phyloP scores from a whole-genome alignment of 2,113 vertebrate genomes.

The Mobula hypostoma region DNA sequence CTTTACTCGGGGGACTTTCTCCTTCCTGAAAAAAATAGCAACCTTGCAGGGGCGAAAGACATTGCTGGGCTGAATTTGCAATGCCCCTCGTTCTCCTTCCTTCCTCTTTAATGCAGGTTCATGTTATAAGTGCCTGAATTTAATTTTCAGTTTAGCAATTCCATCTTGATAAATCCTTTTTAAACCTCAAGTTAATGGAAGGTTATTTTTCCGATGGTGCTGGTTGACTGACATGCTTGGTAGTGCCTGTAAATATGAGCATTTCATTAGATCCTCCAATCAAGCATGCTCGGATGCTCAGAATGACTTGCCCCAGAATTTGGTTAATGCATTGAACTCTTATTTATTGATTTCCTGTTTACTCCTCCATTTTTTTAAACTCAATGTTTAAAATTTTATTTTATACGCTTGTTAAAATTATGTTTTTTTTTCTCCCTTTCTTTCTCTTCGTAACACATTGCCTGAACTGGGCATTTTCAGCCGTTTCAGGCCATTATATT shows the following conservation, averaged over 20 bases:
- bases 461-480: not conserved
- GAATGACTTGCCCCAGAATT: conserved; percentile 68
- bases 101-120: conserved; percentile 75
- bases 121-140: conserved; percentile 88
- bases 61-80: conserved; percentile 73
- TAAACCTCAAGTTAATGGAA: conserved; percentile 81
- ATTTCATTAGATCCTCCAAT: conserved; percentile 97
- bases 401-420: conserved; percentile 10
- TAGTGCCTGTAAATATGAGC: conserved; percentile 97
- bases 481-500: not conserved
- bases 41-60: conserved; percentile 72
- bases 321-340: conserved; percentile 59
- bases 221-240: conserved; percentile 88
- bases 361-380: not conserved
- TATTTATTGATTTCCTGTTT: conserved; percentile 25
- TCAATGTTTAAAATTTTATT: not conserved
- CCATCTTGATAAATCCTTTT: conserved; percentile 90
- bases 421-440: not conserved
- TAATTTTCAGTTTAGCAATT: conserved; percentile 96
- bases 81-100: conserved; percentile 55
- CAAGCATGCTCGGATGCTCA: conserved; percentile 79
- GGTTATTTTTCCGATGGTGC: conserved; percentile 86
- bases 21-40: conserved; percentile 68
- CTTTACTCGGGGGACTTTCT: conserved; percentile 66
- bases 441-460: not conserved